Evolutionary conservation across 1,140 invertebrate genomes (phyloP).

Genomic region (Lucilia sericata): DNA sequence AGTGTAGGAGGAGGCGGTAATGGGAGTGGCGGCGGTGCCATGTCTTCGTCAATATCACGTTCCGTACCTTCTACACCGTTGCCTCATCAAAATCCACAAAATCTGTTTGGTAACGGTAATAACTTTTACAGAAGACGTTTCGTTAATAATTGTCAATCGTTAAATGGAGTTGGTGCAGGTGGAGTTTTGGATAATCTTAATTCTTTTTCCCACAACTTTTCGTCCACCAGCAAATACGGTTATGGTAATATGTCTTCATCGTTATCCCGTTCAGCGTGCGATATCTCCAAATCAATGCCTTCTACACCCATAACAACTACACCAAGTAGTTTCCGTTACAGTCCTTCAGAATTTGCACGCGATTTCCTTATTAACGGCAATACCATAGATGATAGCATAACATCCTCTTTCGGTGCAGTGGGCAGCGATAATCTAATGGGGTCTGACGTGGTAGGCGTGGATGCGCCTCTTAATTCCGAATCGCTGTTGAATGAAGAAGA

Average conservation of each 20-base stretch:
- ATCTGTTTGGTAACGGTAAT: conserved; percentile 51
- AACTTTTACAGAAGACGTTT: conserved; percentile 62
- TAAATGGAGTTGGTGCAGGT: conserved; percentile 48
- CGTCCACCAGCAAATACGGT: conserved; percentile 56
- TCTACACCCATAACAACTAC: conserved; percentile 71
- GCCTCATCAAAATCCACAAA: conserved; percentile 65
- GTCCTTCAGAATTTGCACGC: conserved; percentile 67
- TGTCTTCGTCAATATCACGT: conserved; percentile 67
- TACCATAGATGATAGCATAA: conserved; percentile 67
- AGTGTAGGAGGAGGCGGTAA: conserved; percentile 32
- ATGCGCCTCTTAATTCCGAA: conserved; percentile 2
- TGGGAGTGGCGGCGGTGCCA: conserved; percentile 28
- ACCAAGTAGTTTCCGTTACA: conserved; percentile 71
- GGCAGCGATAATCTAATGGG: conserved; percentile 46
- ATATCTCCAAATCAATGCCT: conserved; percentile 75
- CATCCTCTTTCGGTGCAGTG: conserved; percentile 49
- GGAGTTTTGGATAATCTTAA: neutral
- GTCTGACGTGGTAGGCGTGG: conserved; percentile 36
- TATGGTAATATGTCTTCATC: conserved; percentile 25
- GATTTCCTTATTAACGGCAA: conserved; percentile 74
- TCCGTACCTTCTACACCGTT: conserved; percentile 76
- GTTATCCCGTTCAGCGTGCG: conserved; percentile 52
- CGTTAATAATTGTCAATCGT: conserved; percentile 55
- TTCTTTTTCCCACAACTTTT: conserved; percentile 25
- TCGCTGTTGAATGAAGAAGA: conserved; percentile 24